A percentile compares a stretch with the other conserved stretches of the same genome.
Evolutionary conservation across 2,888 invertebrate genomes (phyloP).

Genomic region (Cataglyphis rosenhaueri): DNA sequence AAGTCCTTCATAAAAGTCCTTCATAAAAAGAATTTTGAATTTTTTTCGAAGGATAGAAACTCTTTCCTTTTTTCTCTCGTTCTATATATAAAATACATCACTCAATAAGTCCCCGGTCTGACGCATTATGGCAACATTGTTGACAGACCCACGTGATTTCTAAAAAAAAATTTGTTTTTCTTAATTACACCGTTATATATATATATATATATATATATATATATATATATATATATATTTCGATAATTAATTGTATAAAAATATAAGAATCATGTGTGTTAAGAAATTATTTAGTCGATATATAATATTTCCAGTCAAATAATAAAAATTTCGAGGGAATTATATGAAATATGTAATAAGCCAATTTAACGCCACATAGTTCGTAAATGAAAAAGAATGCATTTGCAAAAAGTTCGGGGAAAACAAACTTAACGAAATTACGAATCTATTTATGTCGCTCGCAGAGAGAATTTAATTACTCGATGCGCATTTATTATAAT

Average conservation of each 20-base stretch:
- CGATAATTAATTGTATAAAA: background rate
- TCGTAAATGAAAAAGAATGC: conserved; percentile 51
- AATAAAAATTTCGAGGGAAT: conserved; percentile 5
- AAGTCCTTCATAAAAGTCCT: too few relatives aligned
- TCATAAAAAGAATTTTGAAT: background rate
- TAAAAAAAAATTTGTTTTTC: too few relatives aligned
- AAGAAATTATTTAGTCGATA: background rate
- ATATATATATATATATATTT: too few relatives aligned
- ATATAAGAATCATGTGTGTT: background rate
- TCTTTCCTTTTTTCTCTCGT: too few relatives aligned
- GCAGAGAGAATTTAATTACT: conserved; percentile 66
- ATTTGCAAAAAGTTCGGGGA: conserved; percentile 22
- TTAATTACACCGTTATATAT: too few relatives aligned
- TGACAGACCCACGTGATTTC: too few relatives aligned
- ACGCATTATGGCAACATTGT: too few relatives aligned
- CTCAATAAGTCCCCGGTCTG: too few relatives aligned
- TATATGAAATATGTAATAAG: conserved; percentile 61
- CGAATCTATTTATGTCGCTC: conserved; percentile 41
- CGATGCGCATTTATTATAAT: conserved; percentile 49
- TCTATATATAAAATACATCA: too few relatives aligned
- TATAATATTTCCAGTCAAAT: conserved; percentile 21
- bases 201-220: too few relatives aligned
- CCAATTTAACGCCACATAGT: conserved; percentile 61
- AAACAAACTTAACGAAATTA: conserved; percentile 35
- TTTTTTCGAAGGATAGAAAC: background rate